Percentiles rank a stretch among this genome's conserved stretches.
Conservation (phyloP, 1,140 invertebrate species). For the Lordiphosa stackelbergi region DNA sequence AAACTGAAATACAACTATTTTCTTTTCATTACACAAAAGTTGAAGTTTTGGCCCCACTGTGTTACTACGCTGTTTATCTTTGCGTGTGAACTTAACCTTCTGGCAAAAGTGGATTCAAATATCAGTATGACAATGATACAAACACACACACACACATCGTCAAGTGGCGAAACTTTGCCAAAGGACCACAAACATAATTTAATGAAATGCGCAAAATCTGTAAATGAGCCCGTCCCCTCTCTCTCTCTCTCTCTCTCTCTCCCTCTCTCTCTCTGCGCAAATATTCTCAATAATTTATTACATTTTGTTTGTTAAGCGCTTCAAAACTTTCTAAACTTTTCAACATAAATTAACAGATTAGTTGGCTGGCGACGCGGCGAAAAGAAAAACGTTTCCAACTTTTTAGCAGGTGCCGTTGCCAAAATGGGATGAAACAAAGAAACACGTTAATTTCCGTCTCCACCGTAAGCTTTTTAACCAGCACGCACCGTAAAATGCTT, state of each 20-base stretch:
- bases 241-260: background rate
- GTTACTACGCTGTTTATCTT: constrained; percentile 49
- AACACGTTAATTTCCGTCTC: constrained; percentile 40
- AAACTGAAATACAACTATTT: too few species aligned
- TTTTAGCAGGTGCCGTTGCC: constrained; percentile 27
- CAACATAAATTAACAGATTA: constrained; percentile 74
- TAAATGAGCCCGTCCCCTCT: background rate
- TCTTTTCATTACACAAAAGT: too few species aligned
- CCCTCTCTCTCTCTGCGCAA: constrained; percentile 32
- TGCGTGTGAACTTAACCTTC: constrained; percentile 64
- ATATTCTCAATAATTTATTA: constrained; percentile 73
- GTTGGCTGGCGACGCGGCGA: constrained; percentile 39
- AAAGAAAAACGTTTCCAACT: constrained; percentile 16
- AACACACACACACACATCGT: constrained; percentile 9
- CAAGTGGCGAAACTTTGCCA: constrained; percentile 33
- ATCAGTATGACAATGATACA: constrained; percentile 7
- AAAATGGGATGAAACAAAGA: constrained; percentile 4
- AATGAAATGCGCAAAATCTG: constrained; percentile 56
- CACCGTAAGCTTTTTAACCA: constrained; percentile 28
- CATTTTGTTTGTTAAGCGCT: constrained; percentile 70
- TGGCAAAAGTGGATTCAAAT: constrained; percentile 55
- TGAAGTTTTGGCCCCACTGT: too few species aligned
- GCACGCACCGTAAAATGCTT: constrained; percentile 32
- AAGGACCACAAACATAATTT: constrained; percentile 52
- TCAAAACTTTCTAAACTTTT: constrained; percentile 64